A percentile compares a stretch with the other conserved stretches of the same genome.
phyloP scores from a whole-genome alignment of 2,888 invertebrate genomes.

The Trichopria drosophilae region DNA sequence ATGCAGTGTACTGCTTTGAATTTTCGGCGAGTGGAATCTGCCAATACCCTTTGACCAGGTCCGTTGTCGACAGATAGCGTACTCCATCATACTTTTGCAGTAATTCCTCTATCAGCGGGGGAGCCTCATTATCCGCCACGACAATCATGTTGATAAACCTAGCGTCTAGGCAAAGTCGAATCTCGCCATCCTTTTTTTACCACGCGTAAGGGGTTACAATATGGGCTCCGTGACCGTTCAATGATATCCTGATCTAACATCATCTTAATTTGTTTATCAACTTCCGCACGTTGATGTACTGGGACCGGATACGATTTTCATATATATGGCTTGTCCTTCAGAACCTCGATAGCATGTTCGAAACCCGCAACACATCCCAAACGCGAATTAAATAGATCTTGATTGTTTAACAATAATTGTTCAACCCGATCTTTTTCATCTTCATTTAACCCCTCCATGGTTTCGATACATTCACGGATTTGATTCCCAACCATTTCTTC shows the following conservation, averaged over 20 bases:
- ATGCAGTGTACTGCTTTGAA: constrained; percentile 23
- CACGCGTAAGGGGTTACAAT: background rate
- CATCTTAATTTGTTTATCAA: background rate
- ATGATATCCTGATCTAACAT: background rate
- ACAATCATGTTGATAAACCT: constrained; percentile 42
- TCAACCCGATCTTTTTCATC: background rate
- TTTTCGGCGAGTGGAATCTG: constrained; percentile 16
- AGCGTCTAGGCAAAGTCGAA: constrained; percentile 46
- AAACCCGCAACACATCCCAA: background rate
- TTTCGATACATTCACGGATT: background rate
- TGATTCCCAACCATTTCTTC: background rate
- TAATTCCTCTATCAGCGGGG: constrained; percentile 32
- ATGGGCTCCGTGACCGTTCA: background rate
- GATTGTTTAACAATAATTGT: background rate
- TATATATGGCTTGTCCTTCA: background rate
- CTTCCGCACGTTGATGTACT: background rate
- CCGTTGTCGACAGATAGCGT: too few relatives aligned
- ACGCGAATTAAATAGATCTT: background rate
- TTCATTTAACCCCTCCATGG: background rate
- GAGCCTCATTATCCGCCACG: constrained; percentile 40
- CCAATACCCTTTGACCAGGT: constrained; percentile 29
- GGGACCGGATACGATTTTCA: background rate
- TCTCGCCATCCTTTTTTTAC: constrained; percentile 41
- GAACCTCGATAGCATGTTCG: background rate
- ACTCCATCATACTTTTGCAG: constrained; percentile 26